Conservation (phyloP, 2,888 invertebrate genomes). For the Metacarcinus magister region DNA sequence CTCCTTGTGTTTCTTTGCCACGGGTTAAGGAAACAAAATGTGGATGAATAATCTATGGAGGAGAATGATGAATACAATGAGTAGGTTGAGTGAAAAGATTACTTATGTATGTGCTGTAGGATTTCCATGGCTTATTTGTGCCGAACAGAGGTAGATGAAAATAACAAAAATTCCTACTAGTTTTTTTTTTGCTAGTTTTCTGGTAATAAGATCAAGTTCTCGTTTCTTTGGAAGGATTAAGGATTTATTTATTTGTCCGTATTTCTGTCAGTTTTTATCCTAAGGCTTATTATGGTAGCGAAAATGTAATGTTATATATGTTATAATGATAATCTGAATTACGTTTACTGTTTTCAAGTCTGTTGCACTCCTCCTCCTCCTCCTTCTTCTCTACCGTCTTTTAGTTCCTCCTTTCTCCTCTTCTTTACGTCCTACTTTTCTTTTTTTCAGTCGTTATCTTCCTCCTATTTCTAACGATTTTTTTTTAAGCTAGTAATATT, state of each 20-base stretch:
- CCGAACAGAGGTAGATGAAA: not conserved
- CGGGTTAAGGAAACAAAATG: not conserved
- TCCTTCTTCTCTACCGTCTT: not conserved
- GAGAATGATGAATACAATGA: not conserved
- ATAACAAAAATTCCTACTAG: not conserved
- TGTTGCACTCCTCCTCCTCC: not conserved
- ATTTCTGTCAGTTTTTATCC: not conserved
- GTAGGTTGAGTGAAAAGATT: not conserved
- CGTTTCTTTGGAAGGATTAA: not conserved
- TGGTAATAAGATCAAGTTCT: not conserved
- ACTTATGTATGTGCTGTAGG: not conserved
- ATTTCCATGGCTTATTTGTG: not conserved
- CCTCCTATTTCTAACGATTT: not conserved
- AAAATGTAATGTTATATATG: not conserved
- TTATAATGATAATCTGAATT: no score
- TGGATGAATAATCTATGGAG: not conserved
- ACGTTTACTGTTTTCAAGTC: no score
- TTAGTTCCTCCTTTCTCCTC: not conserved
- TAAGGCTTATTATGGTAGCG: not conserved
- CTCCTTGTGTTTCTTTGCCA: not conserved
- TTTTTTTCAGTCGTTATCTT: not conserved
- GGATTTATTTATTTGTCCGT: not conserved
- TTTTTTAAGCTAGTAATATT: not conserved
- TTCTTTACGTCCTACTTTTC: not conserved
- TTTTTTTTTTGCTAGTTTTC: not conserved